Evolutionary conservation across 1,140 invertebrate species (phyloP).

Genomic region (Anagrus nilaparvatae): DNA sequence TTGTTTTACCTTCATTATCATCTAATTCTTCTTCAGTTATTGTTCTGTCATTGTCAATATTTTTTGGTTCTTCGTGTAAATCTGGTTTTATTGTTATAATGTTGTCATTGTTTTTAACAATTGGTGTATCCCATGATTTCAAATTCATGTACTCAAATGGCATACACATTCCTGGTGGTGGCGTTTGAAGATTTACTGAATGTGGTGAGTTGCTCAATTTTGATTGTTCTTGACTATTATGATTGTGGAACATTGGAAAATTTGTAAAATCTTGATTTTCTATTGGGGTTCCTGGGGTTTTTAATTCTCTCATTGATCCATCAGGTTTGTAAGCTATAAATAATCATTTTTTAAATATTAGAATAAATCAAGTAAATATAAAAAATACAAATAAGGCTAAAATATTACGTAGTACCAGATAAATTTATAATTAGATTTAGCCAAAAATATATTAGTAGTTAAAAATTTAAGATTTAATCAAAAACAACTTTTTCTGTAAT

Average conservation of each 20-base stretch:
- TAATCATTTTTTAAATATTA: background rate
- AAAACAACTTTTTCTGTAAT: too few relatives aligned
- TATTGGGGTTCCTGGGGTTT: conserved; percentile 28
- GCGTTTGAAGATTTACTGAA: conserved; percentile 13
- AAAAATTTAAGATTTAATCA: background rate
- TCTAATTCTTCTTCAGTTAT: background rate
- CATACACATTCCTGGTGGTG: conserved; percentile 32
- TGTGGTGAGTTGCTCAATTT: conserved; percentile 21
- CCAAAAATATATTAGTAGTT: background rate
- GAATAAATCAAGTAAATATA: background rate
- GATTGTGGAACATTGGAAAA: conserved; percentile 17
- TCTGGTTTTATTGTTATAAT: background rate
- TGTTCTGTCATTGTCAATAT: conserved; percentile 1
- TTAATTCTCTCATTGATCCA: conserved; percentile 24
- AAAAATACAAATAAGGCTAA: background rate
- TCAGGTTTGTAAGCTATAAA: conserved; percentile 30
- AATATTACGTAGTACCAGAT: conserved; percentile 4
- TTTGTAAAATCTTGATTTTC: conserved; percentile 15
- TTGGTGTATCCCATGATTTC: background rate
- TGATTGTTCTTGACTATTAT: conserved; percentile 14
- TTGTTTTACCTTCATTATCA: background rate
- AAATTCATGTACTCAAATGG: conserved; percentile 30
- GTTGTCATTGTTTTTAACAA: background rate
- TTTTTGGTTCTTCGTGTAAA: background rate
- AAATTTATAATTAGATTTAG: background rate